Evolutionary conservation across 2,888 invertebrate genomes (phyloP), one percentile per base, ranked within the genome.

Genomic region (Drosophila mimetica): DNA sequence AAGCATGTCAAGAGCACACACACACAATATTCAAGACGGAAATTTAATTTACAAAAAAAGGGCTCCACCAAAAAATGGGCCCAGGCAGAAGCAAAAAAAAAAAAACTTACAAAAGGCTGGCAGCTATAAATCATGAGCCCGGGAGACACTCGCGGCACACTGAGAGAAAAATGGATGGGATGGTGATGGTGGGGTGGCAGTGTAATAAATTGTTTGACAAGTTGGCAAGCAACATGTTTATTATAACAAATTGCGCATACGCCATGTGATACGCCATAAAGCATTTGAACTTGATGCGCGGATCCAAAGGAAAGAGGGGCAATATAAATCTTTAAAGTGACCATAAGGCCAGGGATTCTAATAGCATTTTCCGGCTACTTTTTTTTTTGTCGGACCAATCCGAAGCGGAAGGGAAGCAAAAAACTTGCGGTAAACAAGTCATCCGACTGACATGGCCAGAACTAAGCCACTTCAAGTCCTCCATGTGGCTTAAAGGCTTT

Each of bases 211-310:
- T 85, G 80, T 82, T 82, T 85, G 83, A 82, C 82, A 85, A 82
- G 86, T 85, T 82, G 86, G 78, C 86, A 72, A 72, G 83, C 86
- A 83, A 83, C 86, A 86, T 82, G 82, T 86, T 82, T 82, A 82
- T 83, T 82, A 86, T 86, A 86, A 86, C 80, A 86, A 86, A 83
- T 83, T 86, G 81, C 83, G 78, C 75, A 83, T 83, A 83, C 82
- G 76, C 86, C 86, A 83, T 83, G 78, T 80, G 83, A 76, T 69
- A 25, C 25, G 76, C 83, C 80, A 71, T 74, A 65, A 70, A 75
- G 73, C 80, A 86, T 78, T 76, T 83, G 77, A 77, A 85, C 76
- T 85, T 85, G 82, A 77, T 79, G 67, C 61, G 44, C 32, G 28
- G 30, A 25, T 25, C 20, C 32, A 41, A 48, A n/a, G 25, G 11